phyloP scores from a whole-genome alignment of 2,797 vertebrate genomes.

The Ptychadena robeensis region DNA sequence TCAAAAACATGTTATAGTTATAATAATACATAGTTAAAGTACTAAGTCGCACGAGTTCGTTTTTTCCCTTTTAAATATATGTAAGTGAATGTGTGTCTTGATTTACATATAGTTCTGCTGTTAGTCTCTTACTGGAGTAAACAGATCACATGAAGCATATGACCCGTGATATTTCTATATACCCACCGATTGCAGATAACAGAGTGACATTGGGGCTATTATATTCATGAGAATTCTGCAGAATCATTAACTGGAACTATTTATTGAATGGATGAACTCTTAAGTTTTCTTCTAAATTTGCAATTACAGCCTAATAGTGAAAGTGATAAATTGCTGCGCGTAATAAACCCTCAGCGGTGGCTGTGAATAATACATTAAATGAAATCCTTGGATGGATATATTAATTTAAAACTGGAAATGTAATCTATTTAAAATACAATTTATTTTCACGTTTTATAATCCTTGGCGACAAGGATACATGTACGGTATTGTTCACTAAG shows the following conservation, averaged over 20 bases:
- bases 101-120: too few species aligned
- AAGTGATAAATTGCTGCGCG: constrained; percentile 24
- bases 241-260: constrained; percentile 16
- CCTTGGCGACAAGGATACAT: neutral
- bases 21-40: too few species aligned
- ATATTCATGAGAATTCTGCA: neutral
- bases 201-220: neutral
- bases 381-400: constrained; percentile 2
- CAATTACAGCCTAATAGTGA: constrained; percentile 15
- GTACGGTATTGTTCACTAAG: neutral
- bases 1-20: too few species aligned
- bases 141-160: too few species aligned
- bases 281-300: neutral
- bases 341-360: constrained; percentile 15
- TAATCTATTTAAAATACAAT: constrained; percentile 4
- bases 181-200: neutral
- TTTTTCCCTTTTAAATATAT: neutral
- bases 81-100: too few species aligned
- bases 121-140: too few species aligned
- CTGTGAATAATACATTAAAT: constrained; percentile 31
- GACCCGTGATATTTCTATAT: neutral
- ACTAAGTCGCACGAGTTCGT: too few species aligned
- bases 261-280: neutral
- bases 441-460: constrained; percentile 9
- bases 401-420: constrained; percentile 19